phyloP scores from a whole-genome alignment of 2,113 vertebrate species.

The Cavia porcellus region DNA sequence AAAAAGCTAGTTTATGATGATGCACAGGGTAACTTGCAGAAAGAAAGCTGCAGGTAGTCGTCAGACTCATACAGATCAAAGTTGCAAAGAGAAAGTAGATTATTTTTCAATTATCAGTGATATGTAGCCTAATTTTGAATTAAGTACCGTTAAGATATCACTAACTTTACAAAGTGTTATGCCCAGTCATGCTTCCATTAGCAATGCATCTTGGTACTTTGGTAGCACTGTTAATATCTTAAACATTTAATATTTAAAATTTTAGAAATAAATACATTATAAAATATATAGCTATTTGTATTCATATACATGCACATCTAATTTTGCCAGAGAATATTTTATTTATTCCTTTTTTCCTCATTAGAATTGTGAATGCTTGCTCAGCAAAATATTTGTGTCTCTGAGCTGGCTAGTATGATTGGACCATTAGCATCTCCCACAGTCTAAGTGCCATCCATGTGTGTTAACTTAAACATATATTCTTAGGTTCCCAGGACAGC shows the following conservation, averaged over 20 bases:
- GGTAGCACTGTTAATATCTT: neutral
- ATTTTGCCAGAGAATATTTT: neutral
- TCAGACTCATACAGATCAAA: neutral
- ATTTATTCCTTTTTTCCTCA: neutral
- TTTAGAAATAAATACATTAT: neutral
- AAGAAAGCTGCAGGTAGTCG: neutral
- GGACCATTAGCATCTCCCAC: neutral
- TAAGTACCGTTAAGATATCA: neutral
- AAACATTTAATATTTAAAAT: neutral
- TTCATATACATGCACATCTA: neutral
- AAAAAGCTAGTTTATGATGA: neutral
- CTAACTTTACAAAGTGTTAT: neutral
- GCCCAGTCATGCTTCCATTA: neutral
- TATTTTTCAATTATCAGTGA: neutral
- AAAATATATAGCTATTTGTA: neutral
- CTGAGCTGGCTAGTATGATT: neutral
- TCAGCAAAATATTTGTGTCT: neutral
- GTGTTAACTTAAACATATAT: neutral
- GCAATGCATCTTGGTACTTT: neutral
- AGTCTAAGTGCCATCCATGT: neutral
- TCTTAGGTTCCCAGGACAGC: neutral
- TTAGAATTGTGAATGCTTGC: neutral
- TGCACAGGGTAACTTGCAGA: neutral
- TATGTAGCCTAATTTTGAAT: neutral
- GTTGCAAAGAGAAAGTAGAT: neutral